Evolutionary conservation across 2,888 invertebrate genomes (phyloP).

Genomic region (Diachrysia chrysitis): DNA sequence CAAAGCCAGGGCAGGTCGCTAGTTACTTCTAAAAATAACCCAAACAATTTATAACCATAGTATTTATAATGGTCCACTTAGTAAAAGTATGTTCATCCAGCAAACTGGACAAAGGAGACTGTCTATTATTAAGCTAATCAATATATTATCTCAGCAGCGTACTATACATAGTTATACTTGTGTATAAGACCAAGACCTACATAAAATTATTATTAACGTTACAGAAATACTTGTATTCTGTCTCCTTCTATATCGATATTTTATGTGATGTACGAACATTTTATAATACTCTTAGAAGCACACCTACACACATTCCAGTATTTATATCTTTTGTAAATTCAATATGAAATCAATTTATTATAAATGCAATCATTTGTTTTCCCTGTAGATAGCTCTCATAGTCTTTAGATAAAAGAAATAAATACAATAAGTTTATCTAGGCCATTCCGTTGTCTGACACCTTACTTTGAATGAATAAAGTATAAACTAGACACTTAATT

Average conservation of each 20-base stretch:
- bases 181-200: not conserved
- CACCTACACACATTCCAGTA: conserved; percentile 6
- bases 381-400: not conserved
- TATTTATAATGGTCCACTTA: not conserved
- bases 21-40: conserved; percentile 1
- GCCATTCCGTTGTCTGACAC: not conserved
- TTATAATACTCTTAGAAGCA: not conserved
- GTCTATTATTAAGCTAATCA: conserved; percentile 2
- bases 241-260: conserved; percentile 2
- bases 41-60: not conserved
- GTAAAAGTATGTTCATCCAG: not conserved
- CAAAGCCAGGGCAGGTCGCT: no score
- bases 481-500: not conserved
- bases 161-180: not conserved
- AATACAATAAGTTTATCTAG: not conserved
- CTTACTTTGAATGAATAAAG: not conserved
- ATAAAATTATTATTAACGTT: not conserved
- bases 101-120: not conserved
- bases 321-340: not conserved
- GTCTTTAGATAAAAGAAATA: not conserved
- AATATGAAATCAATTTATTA: not conserved
- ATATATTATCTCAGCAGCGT: not conserved
- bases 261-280: not conserved
- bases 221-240: not conserved
- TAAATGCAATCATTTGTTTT: not conserved